These are phyloP conservation scores for Nomada hirtipes DNA, from an alignment of 2,888 invertebrate genomes.

Conservation along the genomic window DNA sequence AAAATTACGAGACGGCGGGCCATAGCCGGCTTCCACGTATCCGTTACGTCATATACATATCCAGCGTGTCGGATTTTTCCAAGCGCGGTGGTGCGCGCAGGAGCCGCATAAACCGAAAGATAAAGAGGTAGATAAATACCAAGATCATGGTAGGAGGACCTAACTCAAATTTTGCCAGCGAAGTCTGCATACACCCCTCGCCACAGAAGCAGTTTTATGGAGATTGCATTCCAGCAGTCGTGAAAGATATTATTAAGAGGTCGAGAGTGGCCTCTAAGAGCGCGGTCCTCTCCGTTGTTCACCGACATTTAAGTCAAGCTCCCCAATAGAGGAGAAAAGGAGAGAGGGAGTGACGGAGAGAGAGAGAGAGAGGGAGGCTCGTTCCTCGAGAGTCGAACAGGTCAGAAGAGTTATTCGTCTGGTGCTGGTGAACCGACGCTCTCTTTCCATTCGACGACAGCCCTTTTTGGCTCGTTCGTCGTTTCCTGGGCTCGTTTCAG, in stretches of 20 bases:
- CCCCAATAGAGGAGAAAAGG: constrained; percentile 2
- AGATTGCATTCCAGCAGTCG: constrained; percentile 80
- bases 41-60: constrained; percentile 17
- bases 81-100: constrained; percentile 7
- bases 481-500: constrained; percentile 41
- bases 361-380: constrained; percentile 11
- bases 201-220: constrained; percentile 78
- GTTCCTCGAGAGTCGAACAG: constrained; percentile 40
- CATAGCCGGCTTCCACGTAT: constrained; percentile 3
- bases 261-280: constrained; percentile 62
- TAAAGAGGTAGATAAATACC: constrained; percentile 62
- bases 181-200: constrained; percentile 41
- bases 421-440: constrained; percentile 55
- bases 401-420: constrained; percentile 71
- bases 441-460: constrained; percentile 62
- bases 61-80: constrained; percentile 34
- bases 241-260: constrained; percentile 80
- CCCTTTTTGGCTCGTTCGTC: constrained; percentile 52
- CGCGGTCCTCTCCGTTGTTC: constrained; percentile 48
- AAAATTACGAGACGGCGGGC: constrained; percentile 16
- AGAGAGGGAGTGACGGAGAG: constrained; percentile 4
- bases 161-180: constrained; percentile 65
- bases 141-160: constrained; percentile 45
- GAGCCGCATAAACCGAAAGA: constrained; percentile 47
- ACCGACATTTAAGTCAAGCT: constrained; percentile 51